Conservation (phyloP, 2,113 vertebrate genomes). For the Sylvietta virens region DNA sequence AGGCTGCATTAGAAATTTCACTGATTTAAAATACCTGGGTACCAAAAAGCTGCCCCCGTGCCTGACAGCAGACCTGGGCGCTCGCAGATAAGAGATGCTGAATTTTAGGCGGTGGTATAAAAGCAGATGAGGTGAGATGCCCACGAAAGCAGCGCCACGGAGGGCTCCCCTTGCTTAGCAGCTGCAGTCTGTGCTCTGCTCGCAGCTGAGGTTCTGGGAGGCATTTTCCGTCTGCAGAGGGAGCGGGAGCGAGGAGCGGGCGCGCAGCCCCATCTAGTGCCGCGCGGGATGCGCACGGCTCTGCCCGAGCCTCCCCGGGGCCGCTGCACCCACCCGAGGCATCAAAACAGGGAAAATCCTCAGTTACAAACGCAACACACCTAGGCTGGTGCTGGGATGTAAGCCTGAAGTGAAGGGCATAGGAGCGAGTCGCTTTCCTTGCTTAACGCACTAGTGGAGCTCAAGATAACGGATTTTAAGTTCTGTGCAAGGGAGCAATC, state of each 20-base stretch:
- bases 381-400: rapidly evolving
- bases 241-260: background rate
- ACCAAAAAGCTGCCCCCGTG: background rate
- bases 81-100: background rate
- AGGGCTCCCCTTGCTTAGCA: rapidly evolving
- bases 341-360: rapidly evolving
- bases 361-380: rapidly evolving
- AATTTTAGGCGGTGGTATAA: rapidly evolving
- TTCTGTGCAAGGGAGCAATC: background rate
- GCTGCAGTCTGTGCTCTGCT: rapidly evolving
- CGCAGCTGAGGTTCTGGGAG: background rate
- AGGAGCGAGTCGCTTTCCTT: background rate
- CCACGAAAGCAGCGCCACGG: rapidly evolving
- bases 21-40: background rate
- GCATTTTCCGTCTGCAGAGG: rapidly evolving
- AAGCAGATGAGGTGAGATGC: background rate
- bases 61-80: background rate
- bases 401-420: background rate
- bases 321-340: rapidly evolving
- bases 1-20: background rate
- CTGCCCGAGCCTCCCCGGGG: rapidly evolving
- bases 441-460: rapidly evolving
- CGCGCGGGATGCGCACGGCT: rapidly evolving
- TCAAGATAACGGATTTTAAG: background rate
- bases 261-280: conserved; percentile 30